Evolutionary conservation across 2,888 invertebrate genomes (phyloP).

Genomic region (Alviniconcha strummeri): DNA sequence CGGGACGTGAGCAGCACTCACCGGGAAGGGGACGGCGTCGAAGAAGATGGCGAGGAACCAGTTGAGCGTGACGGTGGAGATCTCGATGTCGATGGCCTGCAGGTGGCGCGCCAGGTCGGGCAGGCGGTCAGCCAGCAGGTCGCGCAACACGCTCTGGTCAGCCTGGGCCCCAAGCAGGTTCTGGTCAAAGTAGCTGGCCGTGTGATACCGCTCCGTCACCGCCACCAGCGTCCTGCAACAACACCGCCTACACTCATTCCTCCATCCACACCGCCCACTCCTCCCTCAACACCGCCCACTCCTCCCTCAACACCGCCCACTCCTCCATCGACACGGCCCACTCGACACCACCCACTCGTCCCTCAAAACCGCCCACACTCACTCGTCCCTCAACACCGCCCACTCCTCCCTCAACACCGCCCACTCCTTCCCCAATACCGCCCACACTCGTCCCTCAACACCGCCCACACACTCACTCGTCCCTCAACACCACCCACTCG

Average conservation of each 20-base stretch:
- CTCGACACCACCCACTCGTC: too few species aligned
- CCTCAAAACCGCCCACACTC: too few species aligned
- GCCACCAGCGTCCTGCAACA: constrained; percentile 75
- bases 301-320: too few species aligned
- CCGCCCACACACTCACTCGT: too few species aligned
- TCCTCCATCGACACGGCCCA: too few species aligned
- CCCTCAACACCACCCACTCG: too few species aligned
- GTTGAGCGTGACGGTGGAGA: constrained; percentile 76
- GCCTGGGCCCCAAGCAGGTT: constrained; percentile 76
- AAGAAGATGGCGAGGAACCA: constrained; percentile 77
- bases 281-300: too few species aligned
- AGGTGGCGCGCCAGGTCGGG: constrained; percentile 74
- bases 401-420: too few species aligned
- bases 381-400: too few species aligned
- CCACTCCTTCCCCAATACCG: too few species aligned
- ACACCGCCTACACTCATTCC: not conserved
- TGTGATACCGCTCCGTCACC: constrained; percentile 76
- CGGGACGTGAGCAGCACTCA: constrained; percentile 47
- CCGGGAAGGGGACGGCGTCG: constrained; percentile 76
- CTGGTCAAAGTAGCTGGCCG: constrained; percentile 75
- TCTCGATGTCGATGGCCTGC: constrained; percentile 75
- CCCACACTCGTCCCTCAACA: too few species aligned
- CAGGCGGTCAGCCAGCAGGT: constrained; percentile 74
- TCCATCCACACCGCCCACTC: too few species aligned
- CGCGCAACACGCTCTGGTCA: constrained; percentile 76